phyloP scores from a whole-genome alignment of 1,140 invertebrate genomes.

The Dreissena polymorpha region DNA sequence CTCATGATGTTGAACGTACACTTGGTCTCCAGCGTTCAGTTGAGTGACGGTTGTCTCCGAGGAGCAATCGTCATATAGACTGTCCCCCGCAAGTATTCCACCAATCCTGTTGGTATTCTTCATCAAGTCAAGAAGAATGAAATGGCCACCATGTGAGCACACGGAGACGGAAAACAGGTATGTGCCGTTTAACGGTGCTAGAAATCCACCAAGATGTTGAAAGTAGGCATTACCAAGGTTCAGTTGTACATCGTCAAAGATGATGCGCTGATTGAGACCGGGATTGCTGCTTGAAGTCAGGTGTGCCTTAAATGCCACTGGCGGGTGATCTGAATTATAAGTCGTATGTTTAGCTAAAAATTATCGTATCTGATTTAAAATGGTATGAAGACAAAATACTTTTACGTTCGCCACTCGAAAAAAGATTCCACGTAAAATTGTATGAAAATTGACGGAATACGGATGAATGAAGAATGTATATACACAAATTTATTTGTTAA shows the following conservation, averaged over 20 bases:
- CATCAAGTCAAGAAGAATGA: background rate
- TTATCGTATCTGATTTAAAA: too few relatives aligned
- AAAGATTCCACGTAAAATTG: too few relatives aligned
- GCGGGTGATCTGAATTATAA: too few relatives aligned
- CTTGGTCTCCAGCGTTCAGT: background rate
- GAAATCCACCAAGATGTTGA: background rate
- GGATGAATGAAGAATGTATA: too few relatives aligned
- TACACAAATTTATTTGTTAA: too few relatives aligned
- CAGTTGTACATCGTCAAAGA: background rate
- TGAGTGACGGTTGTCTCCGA: background rate
- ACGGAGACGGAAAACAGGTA: background rate
- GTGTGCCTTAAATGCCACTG: too few relatives aligned
- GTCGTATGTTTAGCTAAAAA: too few relatives aligned
- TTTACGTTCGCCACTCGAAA: too few relatives aligned
- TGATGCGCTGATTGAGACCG: background rate
- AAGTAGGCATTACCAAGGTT: background rate
- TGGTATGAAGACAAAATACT: too few relatives aligned
- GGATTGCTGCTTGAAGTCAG: too few relatives aligned
- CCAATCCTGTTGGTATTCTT: background rate
- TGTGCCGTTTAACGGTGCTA: background rate
- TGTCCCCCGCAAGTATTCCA: background rate
- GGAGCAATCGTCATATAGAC: background rate
- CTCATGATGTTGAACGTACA: background rate
- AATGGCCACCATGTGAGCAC: background rate
- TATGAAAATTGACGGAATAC: too few relatives aligned